These are phyloP conservation scores for Parasteatoda lunata DNA, from an alignment of 2,888 invertebrate genomes.

Conservation along the genomic window DNA sequence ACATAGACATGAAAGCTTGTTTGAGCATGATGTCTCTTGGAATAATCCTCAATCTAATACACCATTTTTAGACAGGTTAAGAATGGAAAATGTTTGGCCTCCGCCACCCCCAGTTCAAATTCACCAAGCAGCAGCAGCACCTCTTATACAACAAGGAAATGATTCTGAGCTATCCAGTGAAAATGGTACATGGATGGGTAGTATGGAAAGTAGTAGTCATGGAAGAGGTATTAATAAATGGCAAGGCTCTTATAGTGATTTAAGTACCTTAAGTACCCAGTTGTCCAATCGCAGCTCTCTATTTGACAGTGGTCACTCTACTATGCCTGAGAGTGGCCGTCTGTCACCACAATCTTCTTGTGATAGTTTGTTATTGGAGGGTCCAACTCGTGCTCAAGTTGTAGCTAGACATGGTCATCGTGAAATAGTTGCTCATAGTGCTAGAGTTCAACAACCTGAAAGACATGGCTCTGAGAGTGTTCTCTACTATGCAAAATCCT, in stretches of 20 bases:
- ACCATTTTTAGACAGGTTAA: slow-evolving; percentile 63
- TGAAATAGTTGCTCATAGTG: slow-evolving; percentile 81
- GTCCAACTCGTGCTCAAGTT: slow-evolving; percentile 62
- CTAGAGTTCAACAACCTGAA: slow-evolving; percentile 84
- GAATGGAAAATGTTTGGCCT: slow-evolving; percentile 60
- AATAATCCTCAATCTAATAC: slow-evolving; percentile 28
- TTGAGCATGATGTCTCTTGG: slow-evolving; percentile 20
- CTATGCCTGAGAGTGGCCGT: slow-evolving; percentile 68
- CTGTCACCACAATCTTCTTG: slow-evolving; percentile 69
- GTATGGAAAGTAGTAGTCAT: slow-evolving; percentile 63
- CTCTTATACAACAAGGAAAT: slow-evolving; percentile 33
- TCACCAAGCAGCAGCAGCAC: slow-evolving; percentile 31
- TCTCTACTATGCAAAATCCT: slow-evolving; percentile 78
- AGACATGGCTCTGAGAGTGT: slow-evolving; percentile 86
- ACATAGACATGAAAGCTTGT: slow-evolving; percentile 47
- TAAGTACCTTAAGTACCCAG: slow-evolving; percentile 75
- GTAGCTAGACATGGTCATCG: slow-evolving; percentile 68
- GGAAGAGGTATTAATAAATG: slow-evolving; percentile 77
- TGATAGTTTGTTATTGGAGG: slow-evolving; percentile 63
- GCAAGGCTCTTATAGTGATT: slow-evolving; percentile 85
- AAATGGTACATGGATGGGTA: slow-evolving; percentile 67
- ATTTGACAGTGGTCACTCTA: slow-evolving; percentile 69
- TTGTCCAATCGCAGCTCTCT: slow-evolving; percentile 68
- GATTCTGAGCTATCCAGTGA: slow-evolving; percentile 65
- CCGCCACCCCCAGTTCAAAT: slow-evolving; percentile 49